phyloP scores from a whole-genome alignment of 2,797 vertebrate genomes.

The Astyanax mexicanus region DNA sequence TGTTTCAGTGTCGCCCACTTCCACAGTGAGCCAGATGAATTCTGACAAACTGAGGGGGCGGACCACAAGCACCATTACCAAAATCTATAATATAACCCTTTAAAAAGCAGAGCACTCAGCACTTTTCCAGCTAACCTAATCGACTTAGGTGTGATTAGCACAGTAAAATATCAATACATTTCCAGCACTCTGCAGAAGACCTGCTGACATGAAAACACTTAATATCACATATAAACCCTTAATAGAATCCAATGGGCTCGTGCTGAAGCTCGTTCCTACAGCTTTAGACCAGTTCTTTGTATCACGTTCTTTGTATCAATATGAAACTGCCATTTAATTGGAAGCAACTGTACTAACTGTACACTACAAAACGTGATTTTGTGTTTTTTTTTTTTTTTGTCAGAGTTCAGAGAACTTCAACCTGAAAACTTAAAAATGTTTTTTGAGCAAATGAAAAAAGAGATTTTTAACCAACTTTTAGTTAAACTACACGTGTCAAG shows the following conservation, averaged over 20 bases:
- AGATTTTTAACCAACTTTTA: no score
- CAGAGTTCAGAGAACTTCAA: no score
- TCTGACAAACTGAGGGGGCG: slow-evolving; percentile 1
- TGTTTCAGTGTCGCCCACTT: background rate
- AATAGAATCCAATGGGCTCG: no score
- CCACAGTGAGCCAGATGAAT: background rate
- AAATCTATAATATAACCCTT: background rate
- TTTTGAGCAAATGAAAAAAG: no score
- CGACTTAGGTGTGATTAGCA: background rate
- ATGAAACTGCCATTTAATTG: no score
- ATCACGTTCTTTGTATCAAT: background rate
- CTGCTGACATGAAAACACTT: background rate
- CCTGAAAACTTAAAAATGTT: no score
- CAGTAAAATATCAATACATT: background rate
- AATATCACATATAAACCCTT: background rate
- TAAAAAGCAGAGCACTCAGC: background rate
- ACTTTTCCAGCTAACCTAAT: background rate
- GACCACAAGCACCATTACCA: background rate
- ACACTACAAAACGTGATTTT: no score
- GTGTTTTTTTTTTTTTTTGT: no score
- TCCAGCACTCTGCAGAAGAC: background rate
- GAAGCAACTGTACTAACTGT: no score
- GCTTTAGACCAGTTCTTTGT: background rate
- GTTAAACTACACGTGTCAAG: no score
- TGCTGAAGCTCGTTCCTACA: background rate